phyloP scores from a whole-genome alignment of 2,113 vertebrate species.

The Tyrannus savana region DNA sequence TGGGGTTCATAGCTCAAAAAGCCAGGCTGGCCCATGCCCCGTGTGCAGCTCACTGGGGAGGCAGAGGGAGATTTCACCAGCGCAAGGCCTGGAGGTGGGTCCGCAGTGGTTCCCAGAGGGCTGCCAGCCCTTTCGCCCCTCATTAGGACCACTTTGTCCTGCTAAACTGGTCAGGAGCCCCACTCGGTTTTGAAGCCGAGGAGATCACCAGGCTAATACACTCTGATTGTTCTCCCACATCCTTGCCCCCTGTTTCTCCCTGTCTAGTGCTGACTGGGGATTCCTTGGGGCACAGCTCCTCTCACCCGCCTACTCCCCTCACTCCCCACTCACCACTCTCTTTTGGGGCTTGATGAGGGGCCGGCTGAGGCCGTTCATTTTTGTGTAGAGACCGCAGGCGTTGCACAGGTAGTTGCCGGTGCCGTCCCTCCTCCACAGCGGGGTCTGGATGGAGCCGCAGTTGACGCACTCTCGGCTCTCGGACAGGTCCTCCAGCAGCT shows the following conservation, averaged over 20 bases:
- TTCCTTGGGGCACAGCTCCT: not conserved
- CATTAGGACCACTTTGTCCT: accelerated
- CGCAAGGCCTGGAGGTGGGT: not conserved
- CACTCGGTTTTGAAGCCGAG: accelerated
- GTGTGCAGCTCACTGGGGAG: accelerated
- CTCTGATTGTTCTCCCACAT: accelerated
- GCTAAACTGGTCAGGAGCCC: not conserved
- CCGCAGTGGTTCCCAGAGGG: accelerated
- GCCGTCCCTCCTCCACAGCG: constrained; percentile 96
- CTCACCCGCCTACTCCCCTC: accelerated
- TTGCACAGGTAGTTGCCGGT: constrained; percentile 99
- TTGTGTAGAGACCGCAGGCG: constrained; percentile 98
- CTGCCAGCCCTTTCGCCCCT: not conserved
- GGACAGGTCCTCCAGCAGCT: constrained; percentile 92
- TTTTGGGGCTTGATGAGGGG: constrained; percentile 98
- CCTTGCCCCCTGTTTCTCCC: not conserved
- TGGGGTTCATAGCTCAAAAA: not conserved
- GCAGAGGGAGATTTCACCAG: accelerated
- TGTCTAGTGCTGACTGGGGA: not conserved
- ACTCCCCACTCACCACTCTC: constrained; percentile 88
- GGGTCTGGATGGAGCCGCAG: constrained; percentile 98
- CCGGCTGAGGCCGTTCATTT: constrained; percentile 98
- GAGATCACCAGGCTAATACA: accelerated
- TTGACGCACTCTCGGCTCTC: constrained; percentile 97
- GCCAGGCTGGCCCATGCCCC: accelerated